phyloP scores from a whole-genome alignment of 2,888 invertebrate genomes.

The Thereva nobilitata region DNA sequence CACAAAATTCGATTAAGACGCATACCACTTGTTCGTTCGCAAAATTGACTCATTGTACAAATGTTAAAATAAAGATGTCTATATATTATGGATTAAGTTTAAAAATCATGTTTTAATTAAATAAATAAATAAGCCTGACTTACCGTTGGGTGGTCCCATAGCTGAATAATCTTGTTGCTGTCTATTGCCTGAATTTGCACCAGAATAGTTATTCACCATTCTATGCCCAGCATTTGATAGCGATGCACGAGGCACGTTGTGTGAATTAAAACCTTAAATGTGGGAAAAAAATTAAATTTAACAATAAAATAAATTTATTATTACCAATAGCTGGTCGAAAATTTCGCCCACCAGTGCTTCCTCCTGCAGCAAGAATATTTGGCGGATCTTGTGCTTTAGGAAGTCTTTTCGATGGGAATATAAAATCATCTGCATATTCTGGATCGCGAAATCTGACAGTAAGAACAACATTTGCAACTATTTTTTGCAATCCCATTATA shows the following conservation, averaged over 20 bases:
- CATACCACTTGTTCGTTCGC: too few species aligned
- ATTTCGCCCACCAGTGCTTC: constrained; percentile 68
- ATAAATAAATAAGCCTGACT: constrained; percentile 10
- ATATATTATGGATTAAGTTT: neutral
- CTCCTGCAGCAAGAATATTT: constrained; percentile 76
- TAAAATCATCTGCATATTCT: constrained; percentile 69
- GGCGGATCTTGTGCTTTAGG: constrained; percentile 72
- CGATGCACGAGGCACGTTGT: constrained; percentile 66
- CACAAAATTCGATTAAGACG: too few species aligned
- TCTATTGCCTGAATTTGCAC: constrained; percentile 43
- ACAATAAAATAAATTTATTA: constrained; percentile 14
- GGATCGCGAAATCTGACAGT: constrained; percentile 82
- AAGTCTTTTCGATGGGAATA: constrained; percentile 76
- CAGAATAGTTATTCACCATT: constrained; percentile 66
- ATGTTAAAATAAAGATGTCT: neutral
- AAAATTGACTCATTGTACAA: neutral
- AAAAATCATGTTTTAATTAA: neutral
- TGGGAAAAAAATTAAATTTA: constrained; percentile 14
- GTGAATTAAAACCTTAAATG: constrained; percentile 65
- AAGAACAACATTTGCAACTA: constrained; percentile 63
- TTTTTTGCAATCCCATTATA: constrained; percentile 68
- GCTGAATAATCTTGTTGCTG: constrained; percentile 45
- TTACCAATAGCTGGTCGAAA: constrained; percentile 78
- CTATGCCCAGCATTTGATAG: constrained; percentile 74
- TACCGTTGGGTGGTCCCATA: constrained; percentile 46